These are phyloP conservation scores for Australoheros facetus DNA, from an alignment of 2,797 vertebrate species.

Conservation along the genomic window DNA sequence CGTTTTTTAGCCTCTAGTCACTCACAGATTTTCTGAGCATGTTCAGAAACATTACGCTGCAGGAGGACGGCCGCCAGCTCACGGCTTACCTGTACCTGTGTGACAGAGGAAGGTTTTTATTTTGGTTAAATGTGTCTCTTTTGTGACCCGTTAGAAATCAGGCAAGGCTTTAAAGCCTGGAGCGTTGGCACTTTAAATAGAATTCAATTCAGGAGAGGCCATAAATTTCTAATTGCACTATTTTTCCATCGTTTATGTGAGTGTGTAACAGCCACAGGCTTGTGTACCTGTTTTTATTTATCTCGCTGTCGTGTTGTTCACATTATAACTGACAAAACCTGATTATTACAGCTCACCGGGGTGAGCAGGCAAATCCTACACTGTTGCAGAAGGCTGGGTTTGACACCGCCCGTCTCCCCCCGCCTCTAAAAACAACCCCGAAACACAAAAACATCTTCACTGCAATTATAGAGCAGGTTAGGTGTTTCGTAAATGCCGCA, in stretches of 20 bases:
- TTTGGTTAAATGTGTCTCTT: background rate
- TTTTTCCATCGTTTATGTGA: background rate
- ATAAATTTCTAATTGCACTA: slow-evolving; percentile 35
- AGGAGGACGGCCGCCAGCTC: background rate
- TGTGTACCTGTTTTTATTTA: background rate
- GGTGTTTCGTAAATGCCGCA: background rate
- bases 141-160: background rate
- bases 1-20: background rate
- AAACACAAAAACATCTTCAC: background rate
- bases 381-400: background rate
- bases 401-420: background rate
- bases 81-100: background rate
- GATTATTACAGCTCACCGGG: background rate
- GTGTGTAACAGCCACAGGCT: background rate
- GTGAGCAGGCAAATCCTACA: background rate
- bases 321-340: background rate
- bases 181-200: slow-evolving; percentile 11
- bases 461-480: background rate
- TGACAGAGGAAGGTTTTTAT: background rate
- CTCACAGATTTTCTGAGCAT: background rate
- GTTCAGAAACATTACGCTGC: background rate
- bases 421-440: background rate
- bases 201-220: background rate
- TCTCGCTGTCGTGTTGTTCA: background rate
- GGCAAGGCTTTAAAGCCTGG: background rate